Conservation (phyloP, 2,113 vertebrate species). For the Circaetus gallicus region DNA sequence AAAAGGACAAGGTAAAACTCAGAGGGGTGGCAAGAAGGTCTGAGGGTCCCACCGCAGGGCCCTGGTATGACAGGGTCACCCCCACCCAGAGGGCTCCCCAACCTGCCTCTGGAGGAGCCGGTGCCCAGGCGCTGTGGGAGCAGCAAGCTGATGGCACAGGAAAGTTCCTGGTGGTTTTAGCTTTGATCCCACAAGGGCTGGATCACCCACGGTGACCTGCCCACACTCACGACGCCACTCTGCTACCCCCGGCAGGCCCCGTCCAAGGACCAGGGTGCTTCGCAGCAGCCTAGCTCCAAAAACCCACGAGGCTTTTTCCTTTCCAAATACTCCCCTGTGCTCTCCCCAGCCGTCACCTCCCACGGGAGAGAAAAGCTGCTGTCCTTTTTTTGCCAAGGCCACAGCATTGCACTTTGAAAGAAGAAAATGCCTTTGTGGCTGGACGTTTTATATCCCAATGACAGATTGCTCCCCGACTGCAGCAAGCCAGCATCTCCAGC, state of each 20-base stretch:
- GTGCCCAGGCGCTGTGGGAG: neutral
- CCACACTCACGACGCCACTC: neutral
- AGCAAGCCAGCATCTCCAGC: accelerated
- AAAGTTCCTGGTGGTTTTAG: neutral
- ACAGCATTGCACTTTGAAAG: neutral
- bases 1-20: neutral
- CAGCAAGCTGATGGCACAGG: neutral
- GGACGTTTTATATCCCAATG: accelerated
- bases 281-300: neutral
- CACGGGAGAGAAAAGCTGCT: neutral
- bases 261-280: neutral
- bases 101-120: neutral
- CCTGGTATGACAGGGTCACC: neutral
- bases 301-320: neutral
- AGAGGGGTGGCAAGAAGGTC: neutral
- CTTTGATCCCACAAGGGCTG: neutral
- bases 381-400: neutral
- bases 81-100: neutral
- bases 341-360: neutral
- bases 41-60: neutral
- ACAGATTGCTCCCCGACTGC: neutral
- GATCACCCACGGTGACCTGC: neutral
- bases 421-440: neutral
- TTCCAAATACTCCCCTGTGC: neutral
- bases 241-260: neutral